These are phyloP conservation scores for Thalpophila matura DNA, from an alignment of 2,888 invertebrate species.

Conservation along the genomic window DNA sequence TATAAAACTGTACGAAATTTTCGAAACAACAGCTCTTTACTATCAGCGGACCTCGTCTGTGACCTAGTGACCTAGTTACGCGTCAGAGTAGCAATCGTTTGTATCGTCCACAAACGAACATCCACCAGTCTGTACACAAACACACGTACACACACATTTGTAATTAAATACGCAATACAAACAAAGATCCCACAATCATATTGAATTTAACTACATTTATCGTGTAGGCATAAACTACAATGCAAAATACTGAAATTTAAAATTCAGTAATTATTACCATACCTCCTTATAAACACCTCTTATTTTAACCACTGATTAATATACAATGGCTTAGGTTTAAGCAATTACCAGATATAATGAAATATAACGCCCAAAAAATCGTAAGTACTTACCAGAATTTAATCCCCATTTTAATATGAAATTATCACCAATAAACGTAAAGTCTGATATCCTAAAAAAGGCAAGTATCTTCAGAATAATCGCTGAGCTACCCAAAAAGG, in stretches of 20 bases:
- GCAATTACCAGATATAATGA: constrained; percentile 19
- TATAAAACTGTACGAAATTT: constrained; percentile 75
- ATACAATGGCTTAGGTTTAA: constrained; percentile 15
- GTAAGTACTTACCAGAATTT: too few relatives aligned
- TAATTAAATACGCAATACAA: constrained; percentile 41
- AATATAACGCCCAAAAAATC: too few relatives aligned
- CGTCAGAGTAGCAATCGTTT: constrained; percentile 82
- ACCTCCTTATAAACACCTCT: too few relatives aligned
- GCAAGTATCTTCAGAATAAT: too few relatives aligned
- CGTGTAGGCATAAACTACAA: constrained; percentile 21
- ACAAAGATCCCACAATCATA: constrained; percentile 30
- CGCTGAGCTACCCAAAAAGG: too few relatives aligned
- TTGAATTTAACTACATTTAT: constrained; percentile 48
- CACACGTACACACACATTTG: constrained; percentile 46
- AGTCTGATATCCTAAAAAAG: too few relatives aligned
- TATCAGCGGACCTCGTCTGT: constrained; percentile 90
- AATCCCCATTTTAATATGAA: too few relatives aligned
- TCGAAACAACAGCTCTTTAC: constrained; percentile 79
- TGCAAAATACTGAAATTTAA: constrained; percentile 2
- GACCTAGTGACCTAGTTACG: constrained; percentile 93
- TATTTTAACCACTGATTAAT: too few relatives aligned
- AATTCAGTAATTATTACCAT: too few relatives aligned
- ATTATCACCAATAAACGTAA: too few relatives aligned
- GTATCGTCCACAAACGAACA: constrained; percentile 73
- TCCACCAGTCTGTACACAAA: constrained; percentile 62